Evolutionary conservation across 2,888 invertebrate species (phyloP).

Genomic region (Trichopria drosophilae): DNA sequence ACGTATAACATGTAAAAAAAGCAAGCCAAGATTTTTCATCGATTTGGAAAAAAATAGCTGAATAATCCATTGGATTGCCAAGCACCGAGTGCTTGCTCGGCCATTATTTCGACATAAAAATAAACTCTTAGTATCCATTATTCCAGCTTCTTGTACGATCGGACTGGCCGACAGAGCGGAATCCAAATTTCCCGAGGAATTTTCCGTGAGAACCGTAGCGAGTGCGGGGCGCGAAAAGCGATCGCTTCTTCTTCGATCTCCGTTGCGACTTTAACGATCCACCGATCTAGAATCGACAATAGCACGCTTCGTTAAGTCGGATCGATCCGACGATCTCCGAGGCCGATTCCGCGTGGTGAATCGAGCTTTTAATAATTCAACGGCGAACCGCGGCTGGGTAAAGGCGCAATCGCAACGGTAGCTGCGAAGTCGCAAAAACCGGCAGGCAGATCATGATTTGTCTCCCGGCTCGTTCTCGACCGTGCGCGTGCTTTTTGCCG

Average conservation of each 20-base stretch:
- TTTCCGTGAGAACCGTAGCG: constrained; percentile 29
- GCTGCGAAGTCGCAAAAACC: constrained; percentile 25
- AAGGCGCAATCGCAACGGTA: constrained; percentile 27
- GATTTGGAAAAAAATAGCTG: no score
- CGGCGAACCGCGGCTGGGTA: constrained; percentile 38
- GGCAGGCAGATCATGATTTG: constrained; percentile 32
- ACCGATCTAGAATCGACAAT: neutral
- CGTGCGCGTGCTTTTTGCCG: constrained; percentile 7
- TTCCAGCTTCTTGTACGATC: no score
- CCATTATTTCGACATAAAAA: no score
- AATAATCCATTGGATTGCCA: no score
- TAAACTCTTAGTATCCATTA: no score
- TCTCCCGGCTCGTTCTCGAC: constrained; percentile 27
- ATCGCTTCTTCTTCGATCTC: no score
- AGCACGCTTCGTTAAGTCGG: constrained; percentile 29
- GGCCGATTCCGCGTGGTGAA: constrained; percentile 19
- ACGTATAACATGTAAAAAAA: no score
- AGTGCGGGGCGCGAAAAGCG: no score
- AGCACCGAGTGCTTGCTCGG: no score
- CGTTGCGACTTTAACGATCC: constrained; percentile 34
- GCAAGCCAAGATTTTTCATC: no score
- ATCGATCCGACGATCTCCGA: constrained; percentile 21
- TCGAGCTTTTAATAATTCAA: constrained; percentile 45
- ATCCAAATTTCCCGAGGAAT: constrained; percentile 29
- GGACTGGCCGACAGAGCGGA: no score